These are phyloP conservation scores for Threskiornis aethiopicus DNA, from an alignment of 2,797 vertebrate genomes.

Conservation along the genomic window DNA sequence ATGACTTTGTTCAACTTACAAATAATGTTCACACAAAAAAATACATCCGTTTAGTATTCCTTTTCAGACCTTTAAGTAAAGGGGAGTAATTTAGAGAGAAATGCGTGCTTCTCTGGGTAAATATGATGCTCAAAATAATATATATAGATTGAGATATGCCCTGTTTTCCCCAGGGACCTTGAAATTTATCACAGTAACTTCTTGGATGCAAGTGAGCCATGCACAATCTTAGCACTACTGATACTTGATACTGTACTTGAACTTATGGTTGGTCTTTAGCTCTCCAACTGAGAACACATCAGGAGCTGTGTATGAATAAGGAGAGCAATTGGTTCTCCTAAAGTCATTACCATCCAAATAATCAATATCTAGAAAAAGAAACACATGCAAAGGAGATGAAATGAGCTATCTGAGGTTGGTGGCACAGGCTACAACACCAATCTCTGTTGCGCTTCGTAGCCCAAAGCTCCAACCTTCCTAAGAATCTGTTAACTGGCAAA, in stretches of 20 bases:
- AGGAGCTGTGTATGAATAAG: not conserved
- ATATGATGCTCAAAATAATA: not conserved
- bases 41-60: accelerated
- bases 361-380: not conserved
- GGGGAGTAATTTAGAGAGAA: not conserved
- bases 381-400: not conserved
- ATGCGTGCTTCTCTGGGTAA: not conserved
- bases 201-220: not conserved
- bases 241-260: not conserved
- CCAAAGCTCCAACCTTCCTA: not conserved
- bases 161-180: not conserved
- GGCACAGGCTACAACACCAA: not conserved
- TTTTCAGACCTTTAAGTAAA: not conserved
- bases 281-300: not conserved
- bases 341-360: not conserved
- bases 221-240: not conserved
- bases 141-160: not conserved
- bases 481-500: not conserved
- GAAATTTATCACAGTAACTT: not conserved
- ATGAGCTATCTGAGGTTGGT: not conserved
- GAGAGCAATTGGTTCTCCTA: not conserved
- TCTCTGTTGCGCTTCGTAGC: not conserved
- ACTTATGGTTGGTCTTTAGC: not conserved
- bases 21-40: not conserved
- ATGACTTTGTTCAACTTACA: not conserved